phyloP scores from a whole-genome alignment of 2,888 invertebrate species.

The Axea sp. region DNA sequence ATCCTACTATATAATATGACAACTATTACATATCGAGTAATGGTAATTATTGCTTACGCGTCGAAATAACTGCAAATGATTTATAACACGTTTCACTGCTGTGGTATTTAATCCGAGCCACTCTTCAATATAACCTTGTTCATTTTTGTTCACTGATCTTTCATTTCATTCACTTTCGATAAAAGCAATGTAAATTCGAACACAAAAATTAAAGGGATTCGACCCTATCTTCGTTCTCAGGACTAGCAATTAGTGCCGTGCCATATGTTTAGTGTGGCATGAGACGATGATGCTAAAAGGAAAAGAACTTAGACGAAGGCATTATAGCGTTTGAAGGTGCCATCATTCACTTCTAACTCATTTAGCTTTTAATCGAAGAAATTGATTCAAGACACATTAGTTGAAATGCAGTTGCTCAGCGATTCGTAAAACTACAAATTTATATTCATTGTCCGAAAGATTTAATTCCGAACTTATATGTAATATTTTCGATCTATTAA shows the following conservation, averaged over 20 bases:
- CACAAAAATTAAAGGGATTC: conserved; percentile 42
- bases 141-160: conserved; percentile 24
- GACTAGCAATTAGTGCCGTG: conserved; percentile 43
- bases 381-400: conserved; percentile 65
- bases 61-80: conserved; percentile 10
- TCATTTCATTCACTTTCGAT: conserved; percentile 49
- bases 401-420: conserved; percentile 52
- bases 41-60: conserved; percentile 29
- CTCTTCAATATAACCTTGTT: neutral
- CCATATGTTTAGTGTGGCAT: conserved; percentile 40
- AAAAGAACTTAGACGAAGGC: conserved; percentile 49
- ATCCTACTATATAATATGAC: conserved; percentile 24
- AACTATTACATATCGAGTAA: conserved; percentile 54
- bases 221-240: conserved; percentile 45
- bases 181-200: conserved; percentile 53
- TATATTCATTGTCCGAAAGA: conserved; percentile 66
- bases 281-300: conserved; percentile 47
- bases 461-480: too few relatives aligned
- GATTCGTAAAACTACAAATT: conserved; percentile 61
- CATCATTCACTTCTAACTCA: conserved; percentile 61
- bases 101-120: neutral
- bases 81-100: conserved; percentile 8
- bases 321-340: conserved; percentile 48
- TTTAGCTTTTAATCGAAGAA: conserved; percentile 64
- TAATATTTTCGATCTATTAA: conserved; percentile 36